Evolutionary conservation across 2,113 vertebrate species (phyloP), one percentile per base, ranked within the genome.

Genomic region (Ptilorrhoa leucosticta): DNA sequence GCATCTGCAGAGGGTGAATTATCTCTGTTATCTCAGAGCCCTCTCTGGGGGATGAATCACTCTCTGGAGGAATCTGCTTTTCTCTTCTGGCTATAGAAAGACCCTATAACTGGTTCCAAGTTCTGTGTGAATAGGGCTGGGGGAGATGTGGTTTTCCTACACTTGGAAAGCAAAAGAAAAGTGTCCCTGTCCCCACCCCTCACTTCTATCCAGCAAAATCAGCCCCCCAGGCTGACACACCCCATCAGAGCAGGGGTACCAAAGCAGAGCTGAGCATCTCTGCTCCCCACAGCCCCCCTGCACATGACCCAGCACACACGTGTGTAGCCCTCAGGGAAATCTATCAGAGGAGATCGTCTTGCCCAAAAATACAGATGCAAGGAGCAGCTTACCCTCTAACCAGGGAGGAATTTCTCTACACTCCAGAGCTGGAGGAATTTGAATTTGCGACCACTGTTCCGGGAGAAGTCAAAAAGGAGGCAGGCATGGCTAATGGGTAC

Each of bases 1-100:
- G 87, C 78, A 76, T 69, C 58, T 93, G 75, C 75, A 82, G n/a
- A 48, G 63, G 17, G 45, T 97, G 90, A 94, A 85, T 97, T 70
- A 94, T 15, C 53, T 13, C 56, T 57, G 26, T 60, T 88, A 92
- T 79, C 92, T 90, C 88, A 80, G 78, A 88, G 75, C n/a, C 45
- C 58, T 53, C 85, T 85, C 73, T 65, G 53, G 31, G n/a, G 39
- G 2, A 39, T 90, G 90, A 96, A 72, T 83, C 82, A 68, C 44
- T 37, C 64, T 89, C 37, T 42, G 63, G 40, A 95, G 77, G 60
- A 63, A 50, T 54, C 83, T 54, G 51, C 1, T 37, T 95, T 64
- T 87, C 92, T 80, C 50, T 86, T 58, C 48, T 82, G 54, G n/a
- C 51, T 85, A 7, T 26, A 72, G 69, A 79, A 92, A 51, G 81